phyloP scores from a whole-genome alignment of 2,113 vertebrate species.

The Oryzias celebensis region DNA sequence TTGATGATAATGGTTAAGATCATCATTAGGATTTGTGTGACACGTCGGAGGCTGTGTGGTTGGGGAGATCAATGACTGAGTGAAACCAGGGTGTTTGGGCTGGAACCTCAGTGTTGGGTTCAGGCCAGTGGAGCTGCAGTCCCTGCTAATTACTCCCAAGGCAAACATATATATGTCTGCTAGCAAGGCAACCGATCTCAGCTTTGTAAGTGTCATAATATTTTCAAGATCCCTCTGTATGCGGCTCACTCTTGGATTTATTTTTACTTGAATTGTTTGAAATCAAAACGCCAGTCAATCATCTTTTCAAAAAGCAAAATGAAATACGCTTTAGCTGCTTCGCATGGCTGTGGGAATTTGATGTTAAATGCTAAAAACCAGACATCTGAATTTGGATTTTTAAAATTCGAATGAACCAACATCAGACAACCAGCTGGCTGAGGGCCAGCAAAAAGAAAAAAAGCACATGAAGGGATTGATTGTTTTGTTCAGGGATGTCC shows the following conservation, averaged over 20 bases:
- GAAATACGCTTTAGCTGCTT: slow-evolving; percentile 40
- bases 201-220: slow-evolving; percentile 57
- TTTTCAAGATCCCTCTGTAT: slow-evolving; percentile 54
- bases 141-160: slow-evolving; percentile 74
- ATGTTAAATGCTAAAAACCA: slow-evolving; percentile 47
- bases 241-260: slow-evolving; percentile 38
- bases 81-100: slow-evolving; percentile 67
- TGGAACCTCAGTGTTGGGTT: slow-evolving; percentile 59
- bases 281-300: slow-evolving; percentile 25
- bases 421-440: slow-evolving; percentile 47
- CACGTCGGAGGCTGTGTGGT: slow-evolving; percentile 48
- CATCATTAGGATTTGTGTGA: slow-evolving; percentile 39
- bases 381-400: slow-evolving; percentile 43
- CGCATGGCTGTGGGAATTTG: slow-evolving; percentile 37
- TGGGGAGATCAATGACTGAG: slow-evolving; percentile 36
- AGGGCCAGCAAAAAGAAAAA: slow-evolving; percentile 6
- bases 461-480: slow-evolving; percentile 45
- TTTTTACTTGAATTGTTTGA: slow-evolving; percentile 54
- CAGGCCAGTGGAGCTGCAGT: slow-evolving; percentile 69
- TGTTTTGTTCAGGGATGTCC: slow-evolving; percentile 36
- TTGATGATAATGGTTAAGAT: slow-evolving; percentile 40
- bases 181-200: slow-evolving; percentile 49
- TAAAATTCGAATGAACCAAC: slow-evolving; percentile 41
- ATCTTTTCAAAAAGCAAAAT: slow-evolving; percentile 28
- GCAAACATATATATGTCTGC: slow-evolving; percentile 60